A percentile compares a stretch with the other conserved stretches of the same genome.
Conservation (phyloP, 2,797 vertebrate genomes). For the Pagetopsis macropterus region DNA sequence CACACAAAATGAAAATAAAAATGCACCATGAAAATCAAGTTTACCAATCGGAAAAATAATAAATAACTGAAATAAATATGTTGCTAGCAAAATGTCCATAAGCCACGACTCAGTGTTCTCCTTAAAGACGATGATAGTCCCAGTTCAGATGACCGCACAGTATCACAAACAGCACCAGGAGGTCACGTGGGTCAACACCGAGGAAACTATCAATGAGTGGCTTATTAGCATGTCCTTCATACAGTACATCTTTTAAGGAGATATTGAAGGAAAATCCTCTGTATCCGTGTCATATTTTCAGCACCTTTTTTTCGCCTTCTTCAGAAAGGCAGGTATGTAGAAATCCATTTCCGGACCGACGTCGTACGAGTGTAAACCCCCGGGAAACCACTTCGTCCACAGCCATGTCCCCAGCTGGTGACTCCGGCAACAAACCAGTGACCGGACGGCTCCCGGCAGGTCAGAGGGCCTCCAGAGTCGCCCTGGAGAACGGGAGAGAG, state of each 20-base stretch:
- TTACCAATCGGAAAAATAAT: slow-evolving; percentile 70
- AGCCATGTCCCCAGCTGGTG: slow-evolving; percentile 97
- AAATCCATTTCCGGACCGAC: slow-evolving; percentile 89
- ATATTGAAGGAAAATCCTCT: slow-evolving; percentile 21
- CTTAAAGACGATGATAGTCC: not conserved
- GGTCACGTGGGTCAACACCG: slow-evolving; percentile 46
- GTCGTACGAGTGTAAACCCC: slow-evolving; percentile 93
- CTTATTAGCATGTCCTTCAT: slow-evolving; percentile 46
- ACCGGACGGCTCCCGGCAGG: slow-evolving; percentile 88
- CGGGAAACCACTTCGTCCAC: slow-evolving; percentile 89
- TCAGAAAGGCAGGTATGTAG: slow-evolving; percentile 83
- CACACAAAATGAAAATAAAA: slow-evolving; percentile 31
- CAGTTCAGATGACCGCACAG: slow-evolving; percentile 45
- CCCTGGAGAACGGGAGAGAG: slow-evolving; percentile 80
- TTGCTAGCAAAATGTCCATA: slow-evolving; percentile 43
- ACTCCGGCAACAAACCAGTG: slow-evolving; percentile 96
- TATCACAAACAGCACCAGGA: slow-evolving; percentile 60
- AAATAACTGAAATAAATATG: slow-evolving; percentile 81
- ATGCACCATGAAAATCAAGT: slow-evolving; percentile 29
- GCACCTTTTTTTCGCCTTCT: slow-evolving; percentile 7
- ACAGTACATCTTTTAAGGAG: slow-evolving; percentile 47
- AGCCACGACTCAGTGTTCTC: slow-evolving; percentile 32
- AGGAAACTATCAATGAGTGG: slow-evolving; percentile 33
- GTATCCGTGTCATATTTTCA: not conserved
- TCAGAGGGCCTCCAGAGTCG: slow-evolving; percentile 93